phyloP scores from a whole-genome alignment of 2,888 invertebrate genomes.

The Amblyjoppa fuscipennis region DNA sequence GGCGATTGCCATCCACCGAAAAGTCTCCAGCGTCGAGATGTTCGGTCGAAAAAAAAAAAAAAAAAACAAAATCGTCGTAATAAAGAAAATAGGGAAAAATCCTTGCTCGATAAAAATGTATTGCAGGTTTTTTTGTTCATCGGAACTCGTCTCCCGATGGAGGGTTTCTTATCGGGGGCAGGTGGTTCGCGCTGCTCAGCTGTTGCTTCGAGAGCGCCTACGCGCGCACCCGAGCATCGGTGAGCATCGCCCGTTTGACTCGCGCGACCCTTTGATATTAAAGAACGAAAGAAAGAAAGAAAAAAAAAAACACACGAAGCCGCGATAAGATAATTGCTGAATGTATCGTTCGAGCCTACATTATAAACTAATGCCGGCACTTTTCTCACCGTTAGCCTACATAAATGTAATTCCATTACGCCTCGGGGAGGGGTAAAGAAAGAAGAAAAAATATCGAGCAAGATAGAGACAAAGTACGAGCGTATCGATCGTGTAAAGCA shows the following conservation, averaged over 20 bases:
- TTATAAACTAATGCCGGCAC: background rate
- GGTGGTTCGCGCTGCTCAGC: constrained; percentile 82
- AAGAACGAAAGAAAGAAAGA: background rate
- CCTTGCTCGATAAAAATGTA: background rate
- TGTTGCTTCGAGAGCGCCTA: constrained; percentile 77
- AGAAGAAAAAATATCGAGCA: background rate
- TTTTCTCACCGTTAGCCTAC: constrained; percentile 19
- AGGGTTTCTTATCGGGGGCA: constrained; percentile 76
- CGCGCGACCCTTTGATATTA: constrained; percentile 6
- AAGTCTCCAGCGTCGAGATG: background rate
- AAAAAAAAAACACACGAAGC: background rate
- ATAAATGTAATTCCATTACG: background rate
- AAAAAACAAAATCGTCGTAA: background rate
- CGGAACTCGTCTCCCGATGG: background rate
- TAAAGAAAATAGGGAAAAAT: background rate
- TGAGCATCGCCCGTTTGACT: background rate
- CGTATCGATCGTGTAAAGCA: constrained; percentile 57
- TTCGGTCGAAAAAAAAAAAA: background rate
- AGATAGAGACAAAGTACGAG: constrained; percentile 1
- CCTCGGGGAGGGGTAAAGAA: background rate
- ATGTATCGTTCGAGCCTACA: background rate
- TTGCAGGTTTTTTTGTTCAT: background rate
- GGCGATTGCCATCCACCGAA: background rate
- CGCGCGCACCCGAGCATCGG: constrained; percentile 1
- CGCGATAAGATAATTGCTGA: constrained; percentile 9